Base-by-base conservation (phyloP, 2,797 vertebrate species). In the Centroberyx gerrardi region DNA sequence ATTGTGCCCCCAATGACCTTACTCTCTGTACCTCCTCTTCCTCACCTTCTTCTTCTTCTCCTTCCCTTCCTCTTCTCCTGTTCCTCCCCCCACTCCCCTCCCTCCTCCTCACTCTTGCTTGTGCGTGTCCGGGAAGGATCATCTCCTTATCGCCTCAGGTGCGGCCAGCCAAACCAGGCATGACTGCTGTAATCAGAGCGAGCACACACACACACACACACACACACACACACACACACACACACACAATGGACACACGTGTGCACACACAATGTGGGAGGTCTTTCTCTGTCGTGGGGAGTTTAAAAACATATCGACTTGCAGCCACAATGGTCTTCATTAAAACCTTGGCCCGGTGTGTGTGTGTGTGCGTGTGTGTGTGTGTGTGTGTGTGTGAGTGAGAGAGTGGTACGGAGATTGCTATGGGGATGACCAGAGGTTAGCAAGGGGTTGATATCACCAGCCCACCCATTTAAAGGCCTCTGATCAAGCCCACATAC, bases 291-390 rank as follows among this genome's bases (percentile, higher is more conserved):
- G 33, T 18, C 52, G 48, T n/a, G 68, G 66, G 73, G 60, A 86
- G 76, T 84, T 89, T 86, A 80, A 89, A 88, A 94, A 88, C 77
- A 77, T 86, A 92, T 91, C 70, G 61, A 76, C 88, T 92, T 91
- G 68, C 80, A 85, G 74, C 74, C 76, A 80, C 72, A 82, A 22
- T 84, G 81, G 68, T 84, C 79, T 89, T 88, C 81, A 91, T 90
- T 89, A 90, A 87, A 71, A 81, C 61, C 62, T 68, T 78, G 81
- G 74, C 74, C 59, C 46, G 48, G 38, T 71, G 49, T 68, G 61
- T 62, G 61, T 81, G 76, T 73, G 40, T 62, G 60, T 49, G 61
- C 49, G 61, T 62, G 59, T 62, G 36, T 42, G 49, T 68, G 61
- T 62, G 61, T 81, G 76, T 73, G 40, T 62, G 60, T 49, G 61